Conservation (phyloP, 2,888 invertebrate genomes). For the Cantharis nigra region DNA sequence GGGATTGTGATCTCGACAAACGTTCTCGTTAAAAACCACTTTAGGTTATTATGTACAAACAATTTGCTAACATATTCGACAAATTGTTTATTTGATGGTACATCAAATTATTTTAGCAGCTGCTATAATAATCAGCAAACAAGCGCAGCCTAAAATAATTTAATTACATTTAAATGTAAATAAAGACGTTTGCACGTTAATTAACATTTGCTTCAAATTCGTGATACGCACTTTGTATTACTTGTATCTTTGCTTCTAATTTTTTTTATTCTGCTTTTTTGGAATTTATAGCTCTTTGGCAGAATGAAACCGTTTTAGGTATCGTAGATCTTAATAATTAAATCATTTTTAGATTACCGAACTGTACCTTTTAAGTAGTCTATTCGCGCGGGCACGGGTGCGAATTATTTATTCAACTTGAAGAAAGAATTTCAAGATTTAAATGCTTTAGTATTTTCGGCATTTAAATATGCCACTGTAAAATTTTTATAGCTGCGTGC, state of each 20-base stretch:
- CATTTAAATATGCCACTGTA: too few relatives aligned
- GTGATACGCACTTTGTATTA: background rate
- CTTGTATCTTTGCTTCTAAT: background rate
- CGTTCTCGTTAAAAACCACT: constrained; percentile 35
- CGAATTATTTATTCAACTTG: background rate
- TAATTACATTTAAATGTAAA: background rate
- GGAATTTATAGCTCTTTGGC: background rate
- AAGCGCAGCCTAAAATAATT: background rate
- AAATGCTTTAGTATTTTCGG: too few relatives aligned
- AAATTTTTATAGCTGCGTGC: too few relatives aligned
- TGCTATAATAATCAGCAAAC: background rate
- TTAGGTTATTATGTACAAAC: constrained; percentile 34
- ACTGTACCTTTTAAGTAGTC: background rate
- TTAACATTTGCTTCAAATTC: background rate
- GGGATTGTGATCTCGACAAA: constrained; percentile 25
- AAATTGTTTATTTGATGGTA: constrained; percentile 14
- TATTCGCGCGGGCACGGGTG: background rate
- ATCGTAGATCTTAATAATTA: background rate
- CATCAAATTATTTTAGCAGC: background rate
- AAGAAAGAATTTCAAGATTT: too few relatives aligned
- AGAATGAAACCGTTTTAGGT: background rate
- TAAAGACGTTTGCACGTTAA: background rate
- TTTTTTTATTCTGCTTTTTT: background rate
- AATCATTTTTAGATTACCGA: background rate
- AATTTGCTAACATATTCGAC: constrained; percentile 25